Evolutionary conservation across 2,797 vertebrate genomes (phyloP).

Genomic region (Intellagama lesueurii): DNA sequence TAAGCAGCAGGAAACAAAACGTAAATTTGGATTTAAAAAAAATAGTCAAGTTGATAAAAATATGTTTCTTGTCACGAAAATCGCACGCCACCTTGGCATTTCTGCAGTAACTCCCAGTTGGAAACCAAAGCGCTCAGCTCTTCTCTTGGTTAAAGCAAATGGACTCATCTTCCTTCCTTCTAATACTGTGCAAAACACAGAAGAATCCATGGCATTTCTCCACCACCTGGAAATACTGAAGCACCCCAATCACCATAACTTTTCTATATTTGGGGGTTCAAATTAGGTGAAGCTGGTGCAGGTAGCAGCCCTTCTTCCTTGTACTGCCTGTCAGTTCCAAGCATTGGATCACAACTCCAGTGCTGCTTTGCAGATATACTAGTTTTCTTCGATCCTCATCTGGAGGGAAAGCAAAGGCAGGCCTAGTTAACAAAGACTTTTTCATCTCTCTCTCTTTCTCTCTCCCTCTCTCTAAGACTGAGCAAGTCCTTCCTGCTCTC

Average conservation of each 20-base stretch:
- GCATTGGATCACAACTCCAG: constrained; percentile 31
- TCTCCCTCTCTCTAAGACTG: constrained; percentile 80
- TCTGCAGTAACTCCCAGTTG: too few relatives aligned
- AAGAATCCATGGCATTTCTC: too few relatives aligned
- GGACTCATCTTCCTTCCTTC: too few relatives aligned
- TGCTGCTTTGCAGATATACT: background rate
- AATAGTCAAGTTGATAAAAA: too few relatives aligned
- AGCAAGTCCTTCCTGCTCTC: constrained; percentile 87
- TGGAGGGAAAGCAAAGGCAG: constrained; percentile 18
- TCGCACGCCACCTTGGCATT: too few relatives aligned
- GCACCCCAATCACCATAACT: background rate
- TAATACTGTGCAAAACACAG: too few relatives aligned
- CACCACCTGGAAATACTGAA: too few relatives aligned
- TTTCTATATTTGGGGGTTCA: constrained; percentile 28
- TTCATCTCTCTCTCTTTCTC: background rate
- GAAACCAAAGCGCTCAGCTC: too few relatives aligned
- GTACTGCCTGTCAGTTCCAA: background rate
- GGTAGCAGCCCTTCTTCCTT: background rate
- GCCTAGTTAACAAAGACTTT: constrained; percentile 53
- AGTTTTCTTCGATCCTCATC: constrained; percentile 6
- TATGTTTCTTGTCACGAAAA: too few relatives aligned
- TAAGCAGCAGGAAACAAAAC: too few relatives aligned
- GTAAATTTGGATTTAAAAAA: too few relatives aligned
- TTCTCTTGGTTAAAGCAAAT: too few relatives aligned
- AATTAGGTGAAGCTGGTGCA: background rate